Evolutionary conservation across 1,140 invertebrate species (phyloP).

Genomic region (Drosophila nigromelanica): DNA sequence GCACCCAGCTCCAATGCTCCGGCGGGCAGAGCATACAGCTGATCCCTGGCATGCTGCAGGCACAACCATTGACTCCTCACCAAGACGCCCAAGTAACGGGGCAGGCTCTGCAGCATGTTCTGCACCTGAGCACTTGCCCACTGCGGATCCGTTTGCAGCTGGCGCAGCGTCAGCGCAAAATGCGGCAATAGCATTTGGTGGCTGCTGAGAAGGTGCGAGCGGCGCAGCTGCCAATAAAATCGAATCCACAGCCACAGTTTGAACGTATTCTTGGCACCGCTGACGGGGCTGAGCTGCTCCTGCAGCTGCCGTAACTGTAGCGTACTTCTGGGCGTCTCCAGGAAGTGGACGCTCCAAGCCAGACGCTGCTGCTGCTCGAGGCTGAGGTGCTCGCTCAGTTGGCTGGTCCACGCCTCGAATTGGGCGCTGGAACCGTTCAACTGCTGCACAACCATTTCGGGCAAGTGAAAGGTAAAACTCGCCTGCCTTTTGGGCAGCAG

Average conservation of each 20-base stretch:
- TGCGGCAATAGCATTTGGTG: slow-evolving; percentile 23
- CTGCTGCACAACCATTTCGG: slow-evolving; percentile 7
- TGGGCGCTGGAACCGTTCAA: slow-evolving; percentile 2
- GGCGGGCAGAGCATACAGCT: slow-evolving; percentile 28
- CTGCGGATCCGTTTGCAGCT: not conserved
- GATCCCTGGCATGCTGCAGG: slow-evolving; percentile 39
- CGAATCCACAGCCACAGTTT: slow-evolving; percentile 50
- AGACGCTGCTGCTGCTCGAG: slow-evolving; percentile 33
- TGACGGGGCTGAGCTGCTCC: slow-evolving; percentile 32
- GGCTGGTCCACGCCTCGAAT: slow-evolving; percentile 48
- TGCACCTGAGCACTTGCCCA: slow-evolving; percentile 25
- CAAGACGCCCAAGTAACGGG: slow-evolving; percentile 22
- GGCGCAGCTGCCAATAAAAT: slow-evolving; percentile 48
- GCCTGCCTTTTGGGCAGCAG: not conserved
- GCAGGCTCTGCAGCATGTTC: slow-evolving; percentile 61
- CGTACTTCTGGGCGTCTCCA: not conserved
- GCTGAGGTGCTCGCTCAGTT: slow-evolving; percentile 22
- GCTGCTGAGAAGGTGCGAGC: not conserved
- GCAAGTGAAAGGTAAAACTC: not conserved
- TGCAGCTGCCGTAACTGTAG: slow-evolving; percentile 15
- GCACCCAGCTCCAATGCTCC: slow-evolving; percentile 43
- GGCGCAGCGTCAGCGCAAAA: slow-evolving; percentile 41
- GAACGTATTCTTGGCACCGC: slow-evolving; percentile 16
- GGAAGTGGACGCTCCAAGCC: slow-evolving; percentile 51
- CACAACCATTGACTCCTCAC: slow-evolving; percentile 45